Evolutionary conservation across 2,797 vertebrate species (phyloP).

Genomic region (Amblyopsis hoosieri): DNA sequence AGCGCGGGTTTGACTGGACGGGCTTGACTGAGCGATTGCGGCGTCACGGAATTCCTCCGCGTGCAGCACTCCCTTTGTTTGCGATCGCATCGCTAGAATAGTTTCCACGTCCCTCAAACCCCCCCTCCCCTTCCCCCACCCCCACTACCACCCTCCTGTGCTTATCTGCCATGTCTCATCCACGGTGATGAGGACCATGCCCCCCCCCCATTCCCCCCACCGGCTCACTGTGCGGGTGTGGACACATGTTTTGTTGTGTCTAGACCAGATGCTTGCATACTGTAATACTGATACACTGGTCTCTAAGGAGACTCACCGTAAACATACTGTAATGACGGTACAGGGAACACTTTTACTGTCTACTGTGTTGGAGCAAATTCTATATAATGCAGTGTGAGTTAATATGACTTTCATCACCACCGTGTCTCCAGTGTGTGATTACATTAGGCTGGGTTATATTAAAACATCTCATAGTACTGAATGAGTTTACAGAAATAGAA

Average conservation of each 20-base stretch:
- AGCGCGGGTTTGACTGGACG: constrained; percentile 27
- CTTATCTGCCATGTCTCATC: constrained; percentile 65
- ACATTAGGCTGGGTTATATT: too few relatives aligned
- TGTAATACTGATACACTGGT: constrained; percentile 49
- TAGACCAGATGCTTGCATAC: constrained; percentile 57
- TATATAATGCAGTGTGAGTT: too few relatives aligned
- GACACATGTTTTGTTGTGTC: constrained; percentile 78
- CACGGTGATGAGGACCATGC: constrained; percentile 55
- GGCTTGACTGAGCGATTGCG: constrained; percentile 67
- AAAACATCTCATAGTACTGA: too few relatives aligned
- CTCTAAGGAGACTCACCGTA: constrained; percentile 48
- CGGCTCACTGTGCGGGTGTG: constrained; percentile 38
- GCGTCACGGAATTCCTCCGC: constrained; percentile 69
- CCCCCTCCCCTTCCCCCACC: neutral
- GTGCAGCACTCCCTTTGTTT: constrained; percentile 68
- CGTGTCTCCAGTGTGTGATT: too few relatives aligned
- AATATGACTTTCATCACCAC: too few relatives aligned
- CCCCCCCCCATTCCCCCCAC: neutral
- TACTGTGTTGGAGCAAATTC: too few relatives aligned
- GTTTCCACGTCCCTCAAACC: constrained; percentile 53
- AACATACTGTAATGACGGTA: constrained; percentile 43
- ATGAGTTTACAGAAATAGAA: too few relatives aligned
- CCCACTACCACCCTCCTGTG: constrained; percentile 42
- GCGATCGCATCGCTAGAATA: constrained; percentile 70
- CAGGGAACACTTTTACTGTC: neutral